Conservation (phyloP, 2,888 invertebrate species). For the Chrysolina oricalcia region DNA sequence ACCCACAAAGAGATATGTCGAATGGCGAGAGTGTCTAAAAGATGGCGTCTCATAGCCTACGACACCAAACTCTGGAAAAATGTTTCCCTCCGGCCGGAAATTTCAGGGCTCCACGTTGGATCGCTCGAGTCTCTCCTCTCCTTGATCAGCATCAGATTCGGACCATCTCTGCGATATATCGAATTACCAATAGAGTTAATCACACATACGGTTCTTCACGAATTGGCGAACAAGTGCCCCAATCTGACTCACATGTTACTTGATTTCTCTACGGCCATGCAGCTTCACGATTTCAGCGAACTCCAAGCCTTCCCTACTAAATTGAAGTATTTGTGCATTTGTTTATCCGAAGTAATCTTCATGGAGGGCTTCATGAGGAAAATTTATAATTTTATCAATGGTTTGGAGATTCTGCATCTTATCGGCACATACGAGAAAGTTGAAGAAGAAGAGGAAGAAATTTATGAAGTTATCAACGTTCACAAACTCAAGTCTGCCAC, state of each 20-base stretch:
- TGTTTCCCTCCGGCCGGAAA: constrained; percentile 96
- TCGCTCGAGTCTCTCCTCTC: constrained; percentile 91
- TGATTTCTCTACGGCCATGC: constrained; percentile 99
- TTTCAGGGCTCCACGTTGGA: constrained; percentile 94
- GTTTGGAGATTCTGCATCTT: constrained; percentile 95
- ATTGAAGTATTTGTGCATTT: constrained; percentile 87
- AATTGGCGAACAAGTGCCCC: constrained; percentile 95
- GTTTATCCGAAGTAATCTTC: constrained; percentile 99
- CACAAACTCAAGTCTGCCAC: constrained; percentile 98
- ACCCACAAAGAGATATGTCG: constrained; percentile 95
- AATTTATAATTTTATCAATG: constrained; percentile 99
- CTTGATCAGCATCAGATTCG: constrained; percentile 88
- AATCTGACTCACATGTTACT: constrained; percentile 96
- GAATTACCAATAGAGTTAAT: constrained; percentile 97
- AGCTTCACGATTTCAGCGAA: constrained; percentile 95
- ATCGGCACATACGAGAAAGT: constrained; percentile 98
- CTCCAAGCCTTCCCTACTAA: constrained; percentile 99
- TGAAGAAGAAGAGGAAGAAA: constrained; percentile 99
- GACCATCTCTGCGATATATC: constrained; percentile 90
- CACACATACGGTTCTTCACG: constrained; percentile 97
- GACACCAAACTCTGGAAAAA: constrained; percentile 96
- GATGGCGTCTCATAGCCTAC: constrained; percentile 97
- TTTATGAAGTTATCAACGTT: constrained; percentile 99
- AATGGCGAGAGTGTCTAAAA: constrained; percentile 94
- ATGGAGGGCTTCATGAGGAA: constrained; percentile 99